Evolutionary conservation across 1,140 invertebrate genomes (phyloP).

Genomic region (Drosophila ironensis): DNA sequence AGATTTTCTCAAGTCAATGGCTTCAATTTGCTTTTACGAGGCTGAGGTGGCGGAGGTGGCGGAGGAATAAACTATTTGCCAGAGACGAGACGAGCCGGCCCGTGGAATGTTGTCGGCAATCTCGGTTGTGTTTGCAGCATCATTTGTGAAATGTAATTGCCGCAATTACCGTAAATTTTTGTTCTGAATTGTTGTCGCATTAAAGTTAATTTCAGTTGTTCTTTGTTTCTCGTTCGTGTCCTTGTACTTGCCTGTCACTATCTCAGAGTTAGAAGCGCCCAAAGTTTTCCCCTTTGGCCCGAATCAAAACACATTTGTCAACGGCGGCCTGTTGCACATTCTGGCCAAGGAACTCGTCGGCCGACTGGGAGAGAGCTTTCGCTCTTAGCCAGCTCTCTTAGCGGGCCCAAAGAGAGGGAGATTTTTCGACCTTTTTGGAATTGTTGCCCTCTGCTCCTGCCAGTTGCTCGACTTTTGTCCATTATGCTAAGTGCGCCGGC

Average conservation of each 20-base stretch:
- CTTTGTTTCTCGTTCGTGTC: slow-evolving; percentile 37
- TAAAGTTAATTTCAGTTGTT: slow-evolving; percentile 72
- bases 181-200: slow-evolving; percentile 67
- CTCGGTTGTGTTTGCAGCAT: slow-evolving; percentile 61
- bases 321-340: slow-evolving; percentile 67
- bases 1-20: slow-evolving; percentile 71
- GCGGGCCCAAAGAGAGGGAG: slow-evolving; percentile 8
- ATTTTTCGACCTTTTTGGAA: slow-evolving; percentile 63
- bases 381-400: slow-evolving; percentile 29
- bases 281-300: slow-evolving; percentile 11
- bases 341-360: not conserved
- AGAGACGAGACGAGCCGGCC: not conserved
- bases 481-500: slow-evolving; percentile 68
- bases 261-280: slow-evolving; percentile 42
- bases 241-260: slow-evolving; percentile 21
- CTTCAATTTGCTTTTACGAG: slow-evolving; percentile 74
- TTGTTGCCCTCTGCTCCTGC: not conserved
- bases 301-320: slow-evolving; percentile 72
- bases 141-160: slow-evolving; percentile 74
- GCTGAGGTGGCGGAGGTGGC: slow-evolving; percentile 1
- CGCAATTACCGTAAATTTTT: slow-evolving; percentile 75
- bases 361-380: slow-evolving; percentile 38
- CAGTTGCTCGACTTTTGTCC: slow-evolving; percentile 24
- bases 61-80: slow-evolving; percentile 29
- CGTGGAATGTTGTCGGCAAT: slow-evolving; percentile 11